Evolutionary conservation across 2,888 invertebrate genomes (phyloP).

Genomic region (Agrotis ipsilon): DNA sequence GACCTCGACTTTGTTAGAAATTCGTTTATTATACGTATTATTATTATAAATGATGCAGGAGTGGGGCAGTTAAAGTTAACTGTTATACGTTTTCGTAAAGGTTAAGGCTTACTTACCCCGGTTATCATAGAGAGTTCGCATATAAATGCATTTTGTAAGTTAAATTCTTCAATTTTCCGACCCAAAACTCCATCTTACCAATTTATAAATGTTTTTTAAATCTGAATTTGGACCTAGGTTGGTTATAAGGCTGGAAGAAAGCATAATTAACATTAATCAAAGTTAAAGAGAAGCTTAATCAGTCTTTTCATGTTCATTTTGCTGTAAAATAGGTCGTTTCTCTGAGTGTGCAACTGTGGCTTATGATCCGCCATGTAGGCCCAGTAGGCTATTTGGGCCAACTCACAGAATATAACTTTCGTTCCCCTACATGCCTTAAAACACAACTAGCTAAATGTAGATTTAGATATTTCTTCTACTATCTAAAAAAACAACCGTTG

Average conservation of each 20-base stretch:
- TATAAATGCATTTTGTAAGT: not conserved
- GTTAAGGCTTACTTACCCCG: not conserved
- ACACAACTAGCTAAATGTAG: not conserved
- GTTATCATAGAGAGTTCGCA: not conserved
- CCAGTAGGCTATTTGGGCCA: not conserved
- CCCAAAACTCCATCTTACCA: too few species aligned
- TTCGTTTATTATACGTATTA: constrained; percentile 18
- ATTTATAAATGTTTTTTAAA: too few species aligned
- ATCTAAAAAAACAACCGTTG: too few species aligned
- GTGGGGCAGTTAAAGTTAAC: constrained; percentile 13
- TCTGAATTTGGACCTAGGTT: too few species aligned
- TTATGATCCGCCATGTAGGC: not conserved
- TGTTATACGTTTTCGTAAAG: constrained; percentile 13
- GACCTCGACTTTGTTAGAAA: constrained; percentile 44
- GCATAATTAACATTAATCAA: too few species aligned
- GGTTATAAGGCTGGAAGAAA: too few species aligned
- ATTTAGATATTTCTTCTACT: not conserved
- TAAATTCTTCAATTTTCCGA: not conserved
- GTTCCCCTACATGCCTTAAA: too few species aligned
- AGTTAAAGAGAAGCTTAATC: too few species aligned
- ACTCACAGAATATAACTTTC: too few species aligned
- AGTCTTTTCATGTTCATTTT: too few species aligned
- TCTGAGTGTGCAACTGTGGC: not conserved
- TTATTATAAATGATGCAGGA: constrained; percentile 3
- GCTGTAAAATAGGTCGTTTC: too few species aligned